Evolutionary conservation across 2,113 vertebrate genomes (phyloP), one percentile per base, ranked within the genome.

Genomic region (Morphnarchus princeps): DNA sequence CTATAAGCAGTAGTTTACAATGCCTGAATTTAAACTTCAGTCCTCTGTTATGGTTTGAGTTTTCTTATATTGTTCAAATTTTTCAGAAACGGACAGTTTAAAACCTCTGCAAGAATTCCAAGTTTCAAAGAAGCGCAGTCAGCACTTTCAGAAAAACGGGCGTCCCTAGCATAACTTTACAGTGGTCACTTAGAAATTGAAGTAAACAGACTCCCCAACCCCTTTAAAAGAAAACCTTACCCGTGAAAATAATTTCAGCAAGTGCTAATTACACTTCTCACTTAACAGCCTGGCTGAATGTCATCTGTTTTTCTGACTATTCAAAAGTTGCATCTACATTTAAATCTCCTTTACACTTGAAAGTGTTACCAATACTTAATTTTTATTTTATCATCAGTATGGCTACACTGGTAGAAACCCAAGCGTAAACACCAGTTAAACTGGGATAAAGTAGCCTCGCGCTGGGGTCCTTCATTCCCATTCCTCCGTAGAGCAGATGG

Each of bases 251-350:
- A 7, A 91, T 72, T 78, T 84, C 55, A 73, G 49, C 28, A 90
- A 95, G 43, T 26, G n/a, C 69, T 93, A 95, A 96, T 94, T 89
- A 81, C 42, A 50, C 38, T 82, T 62, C 59, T 89, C 79, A 29
- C 26, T 4, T 16, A 82, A 50, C 42, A 70, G 54, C 34, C 32
- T 76, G 52, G 15, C 70, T 66, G 66, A 94, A 81, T 2, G 2
- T 16, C 34, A 4, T 25, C 49, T 82, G 42, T 11, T 90, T 88
- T 80, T 78, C 47, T 78, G 52, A 62, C 58, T 47, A 42, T 22
- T 62, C 16, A 32, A 54, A 90, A 92, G 40, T 17, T 74, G 45
- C n/a, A 65, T 19, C 78, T 57, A 32, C 62, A 84, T 92, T 65
- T 69, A 76, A 59, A 74, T 82, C 57, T 79, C 43, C 34, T 77